These are phyloP conservation scores for Drosophila picticornis DNA, from an alignment of 2,888 invertebrate species.

Conservation along the genomic window DNA sequence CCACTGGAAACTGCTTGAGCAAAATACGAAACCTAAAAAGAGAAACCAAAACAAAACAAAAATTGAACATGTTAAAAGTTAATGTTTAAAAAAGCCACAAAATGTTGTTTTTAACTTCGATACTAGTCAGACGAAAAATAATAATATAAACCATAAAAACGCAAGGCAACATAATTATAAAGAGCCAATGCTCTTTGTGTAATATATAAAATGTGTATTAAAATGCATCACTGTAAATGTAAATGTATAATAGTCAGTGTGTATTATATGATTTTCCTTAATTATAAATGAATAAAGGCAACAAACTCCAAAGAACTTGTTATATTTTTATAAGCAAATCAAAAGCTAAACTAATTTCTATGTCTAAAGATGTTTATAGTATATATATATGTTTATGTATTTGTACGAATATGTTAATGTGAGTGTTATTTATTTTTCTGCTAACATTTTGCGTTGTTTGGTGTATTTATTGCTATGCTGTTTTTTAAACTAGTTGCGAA, in stretches of 20 bases:
- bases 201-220: conserved; percentile 37
- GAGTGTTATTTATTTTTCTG: conserved; percentile 68
- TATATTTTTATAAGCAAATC: conserved; percentile 73
- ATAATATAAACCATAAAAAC: conserved; percentile 19
- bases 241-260: conserved; percentile 53
- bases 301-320: conserved; percentile 75
- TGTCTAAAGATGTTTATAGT: conserved; percentile 53
- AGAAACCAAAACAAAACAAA: conserved; percentile 7
- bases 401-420: conserved; percentile 38
- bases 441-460: conserved; percentile 45
- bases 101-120: conserved; percentile 37
- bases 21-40: conserved; percentile 29
- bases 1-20: conserved; percentile 18
- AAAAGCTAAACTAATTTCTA: conserved; percentile 58
- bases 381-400: conserved; percentile 48
- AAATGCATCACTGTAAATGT: conserved; percentile 53
- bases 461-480: conserved; percentile 51
- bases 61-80: conserved; percentile 22
- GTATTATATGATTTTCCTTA: conserved; percentile 62
- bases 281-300: conserved; percentile 41
- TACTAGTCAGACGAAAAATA: conserved; percentile 40
- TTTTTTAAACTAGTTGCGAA: conserved; percentile 44
- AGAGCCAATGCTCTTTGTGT: conserved; percentile 57
- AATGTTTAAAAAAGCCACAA: conserved; percentile 31
- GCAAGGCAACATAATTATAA: conserved; percentile 18